Base-by-base conservation (phyloP, 2,797 vertebrate species). In the Gallirallus australis region DNA sequence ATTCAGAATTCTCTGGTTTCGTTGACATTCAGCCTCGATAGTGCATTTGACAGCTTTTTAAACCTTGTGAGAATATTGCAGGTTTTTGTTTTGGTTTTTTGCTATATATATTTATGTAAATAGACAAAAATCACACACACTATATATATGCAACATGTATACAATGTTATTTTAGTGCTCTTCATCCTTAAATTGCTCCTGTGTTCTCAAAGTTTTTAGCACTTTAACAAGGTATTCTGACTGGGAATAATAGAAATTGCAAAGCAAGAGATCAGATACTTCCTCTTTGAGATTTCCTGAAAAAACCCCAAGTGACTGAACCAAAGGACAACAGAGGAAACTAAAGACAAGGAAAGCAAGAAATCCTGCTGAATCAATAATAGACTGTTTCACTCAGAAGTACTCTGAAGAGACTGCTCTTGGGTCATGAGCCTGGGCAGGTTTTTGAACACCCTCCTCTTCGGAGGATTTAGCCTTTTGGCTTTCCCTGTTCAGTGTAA, bases 361-460 rank as follows among this genome's bases (percentile, higher is more conserved):
- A 90, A 92, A 94, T 70, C 39, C 82, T 96, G 91, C 63, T 90
- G 94, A 97, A 97, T 96, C 94, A 84, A 94, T 96, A 97, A 94
- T 85, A 89, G 94, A 80, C 95, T 93, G 39, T 82, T 95, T 93
- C 68, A n/a, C 57, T 91, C 91, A 90, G 77, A 96, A 94, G 63
- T 75, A 57, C 53, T 81, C 85, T 94, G 75, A 94, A 72, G 78
- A 94, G 75, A 87, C 48, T 83, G 68, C 77, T 86, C 57, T 19
- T 52, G 48, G 96, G 94, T 96, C 96, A 94, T 30, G 64, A 93
- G 85, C 40, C 84, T 75, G 52, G 56, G 93, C 61, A 96, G 70
- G 89, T 68, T 95, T 97, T 90, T 92, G 78, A 94, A 96, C 95
- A 94, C 75, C 91, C 64, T 65, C 4, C 68, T 93, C 78, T 93